Base-by-base conservation (phyloP, 2,888 invertebrate species). In the Hypomecis punctinalis region DNA sequence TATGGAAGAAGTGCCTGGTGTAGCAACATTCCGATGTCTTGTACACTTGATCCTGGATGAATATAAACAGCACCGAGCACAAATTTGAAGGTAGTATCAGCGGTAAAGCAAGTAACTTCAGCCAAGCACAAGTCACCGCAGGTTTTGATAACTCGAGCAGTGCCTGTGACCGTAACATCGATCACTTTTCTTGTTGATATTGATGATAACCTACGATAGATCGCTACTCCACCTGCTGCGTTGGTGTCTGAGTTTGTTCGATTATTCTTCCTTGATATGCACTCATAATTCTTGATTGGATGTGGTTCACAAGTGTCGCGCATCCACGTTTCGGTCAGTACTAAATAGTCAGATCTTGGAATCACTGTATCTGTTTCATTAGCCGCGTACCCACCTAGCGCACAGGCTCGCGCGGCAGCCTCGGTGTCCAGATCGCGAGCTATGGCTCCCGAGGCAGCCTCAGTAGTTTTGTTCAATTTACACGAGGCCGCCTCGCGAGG, bases 281-380 rank as follows among this genome's bases (percentile, higher is more conserved):
- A 75, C 51, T 73, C 66, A 71, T 51, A 69, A 71, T 63, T 59
- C 8, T 70, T 59, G 54, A 71, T 66, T 69, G 70, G 23, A 72
- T 9, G 6, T 72, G 72, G 72, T 47, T 72, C 68, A 74, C 45
- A 45, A 45, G 45, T 45, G 45, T 45, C 45, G 33, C 74, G 70
- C 74, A 75, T 76, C 75, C 72, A 76, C 70, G 71, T 72, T 74
- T 73, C 72, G 51, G 72, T 74, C 68, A 74, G 47, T 45, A 45
- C 45, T 45, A 45, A 45, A 45, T 75, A 73, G 45, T 70, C 72
- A 63, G 73, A 70, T 36, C 69, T 63, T 73, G 71, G 70, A 45
- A 69, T 71, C 67, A 70, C 69, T 70, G 72, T 71, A 61, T 71
- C 70, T 54, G 55, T 72, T 69, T 70, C 67, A 68, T n/a, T n/a